Conservation (phyloP, 2,113 vertebrate species). For the Laticauda laticaudata region DNA sequence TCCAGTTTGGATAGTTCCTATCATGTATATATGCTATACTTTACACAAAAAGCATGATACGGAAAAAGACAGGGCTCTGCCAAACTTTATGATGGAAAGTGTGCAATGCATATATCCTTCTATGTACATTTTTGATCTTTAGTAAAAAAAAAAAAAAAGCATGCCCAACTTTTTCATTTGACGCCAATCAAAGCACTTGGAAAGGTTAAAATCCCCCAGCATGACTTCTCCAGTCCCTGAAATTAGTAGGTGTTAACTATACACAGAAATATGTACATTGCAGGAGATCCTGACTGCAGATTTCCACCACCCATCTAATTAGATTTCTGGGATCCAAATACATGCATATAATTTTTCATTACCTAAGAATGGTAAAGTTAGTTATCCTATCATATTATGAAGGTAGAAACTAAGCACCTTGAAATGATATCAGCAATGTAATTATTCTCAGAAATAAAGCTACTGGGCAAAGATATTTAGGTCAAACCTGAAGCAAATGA, state of each 20-base stretch:
- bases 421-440: background rate
- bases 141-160: background rate
- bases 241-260: background rate
- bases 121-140: background rate
- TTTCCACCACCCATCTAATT: background rate
- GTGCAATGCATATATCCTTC: background rate
- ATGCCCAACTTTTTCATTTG: background rate
- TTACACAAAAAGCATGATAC: background rate
- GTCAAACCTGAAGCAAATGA: background rate
- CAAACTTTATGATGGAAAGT: background rate
- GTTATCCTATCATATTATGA: background rate
- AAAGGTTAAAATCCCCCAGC: background rate
- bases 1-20: background rate
- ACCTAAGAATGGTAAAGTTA: background rate
- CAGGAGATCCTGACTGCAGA: background rate
- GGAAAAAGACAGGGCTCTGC: background rate
- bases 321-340: background rate
- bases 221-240: background rate
- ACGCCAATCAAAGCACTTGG: background rate
- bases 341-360: background rate
- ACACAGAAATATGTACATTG: background rate
- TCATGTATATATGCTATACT: background rate
- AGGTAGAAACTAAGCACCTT: background rate
- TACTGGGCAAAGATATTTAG: background rate
- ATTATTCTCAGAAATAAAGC: background rate